Evolutionary conservation across 2,888 invertebrate species (phyloP).

Genomic region (Allolobophora icterica): DNA sequence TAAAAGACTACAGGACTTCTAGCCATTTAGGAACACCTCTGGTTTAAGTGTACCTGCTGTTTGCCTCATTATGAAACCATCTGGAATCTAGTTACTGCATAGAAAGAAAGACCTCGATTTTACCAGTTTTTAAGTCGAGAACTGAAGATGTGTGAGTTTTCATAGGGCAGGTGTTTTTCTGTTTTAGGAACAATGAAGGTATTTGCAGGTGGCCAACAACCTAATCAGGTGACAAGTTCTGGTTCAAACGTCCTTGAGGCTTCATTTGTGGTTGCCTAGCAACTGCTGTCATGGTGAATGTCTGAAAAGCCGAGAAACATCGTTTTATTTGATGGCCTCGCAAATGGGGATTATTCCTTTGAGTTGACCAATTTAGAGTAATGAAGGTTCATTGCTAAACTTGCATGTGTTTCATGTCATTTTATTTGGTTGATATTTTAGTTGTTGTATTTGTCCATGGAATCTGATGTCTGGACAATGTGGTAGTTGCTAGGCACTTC

Average conservation of each 20-base stretch:
- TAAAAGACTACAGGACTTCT: no score
- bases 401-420: background rate
- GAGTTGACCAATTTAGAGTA: background rate
- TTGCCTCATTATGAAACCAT: background rate
- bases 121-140: background rate
- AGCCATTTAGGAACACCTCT: background rate
- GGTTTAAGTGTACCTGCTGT: background rate
- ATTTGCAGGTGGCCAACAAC: conserved; percentile 54
- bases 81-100: background rate
- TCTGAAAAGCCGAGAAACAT: background rate
- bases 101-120: background rate
- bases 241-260: conserved; percentile 37
- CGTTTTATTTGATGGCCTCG: background rate
- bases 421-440: background rate
- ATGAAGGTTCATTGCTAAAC: background rate
- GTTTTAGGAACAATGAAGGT: conserved; percentile 45
- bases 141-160: background rate
- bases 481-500: no score
- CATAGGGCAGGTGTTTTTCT: background rate
- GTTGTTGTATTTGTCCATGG: background rate
- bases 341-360: background rate
- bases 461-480: background rate
- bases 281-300: background rate
- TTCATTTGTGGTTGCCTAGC: conserved; percentile 24
- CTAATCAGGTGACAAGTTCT: conserved; percentile 49